Base-by-base conservation (phyloP, 2,113 vertebrate species). In the Myrmecobius fasciatus region DNA sequence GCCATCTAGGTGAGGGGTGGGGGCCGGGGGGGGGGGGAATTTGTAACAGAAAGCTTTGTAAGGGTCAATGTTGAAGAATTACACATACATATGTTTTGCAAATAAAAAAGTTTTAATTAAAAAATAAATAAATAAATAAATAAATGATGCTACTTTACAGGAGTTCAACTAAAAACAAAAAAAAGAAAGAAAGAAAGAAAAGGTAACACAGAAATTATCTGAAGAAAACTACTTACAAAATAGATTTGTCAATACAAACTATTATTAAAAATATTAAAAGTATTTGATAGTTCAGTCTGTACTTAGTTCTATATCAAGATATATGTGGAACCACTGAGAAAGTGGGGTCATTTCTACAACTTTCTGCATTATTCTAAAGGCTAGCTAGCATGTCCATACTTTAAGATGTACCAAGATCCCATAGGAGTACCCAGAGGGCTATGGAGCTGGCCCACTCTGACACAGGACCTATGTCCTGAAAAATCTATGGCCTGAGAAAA, bases 321-420 rank as follows among this genome's bases (percentile, higher is more conserved):
- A 67, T 36, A 36, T 0, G 1, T 17, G 31, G 60, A 36, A 60
- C 54, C 54, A 60, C 26, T 67, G 36, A n/a, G 36, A n/a, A 75
- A 5, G 4, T 75, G 67, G 4, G 4, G 36, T 36, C 3, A n/a
- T 14, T 67, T 67, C 4, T 36, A 22, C 3, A 11, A 31, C 31
- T 67, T 67, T 56, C 54, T 89, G n/a, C 93, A 60, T 52, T 52
- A 17, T 20, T 43, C 7, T 49, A 26, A 24, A 14, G n/a, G 47
- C 36, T 17, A 43, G 14, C 67, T 83, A 43, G 17, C 6, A 43
- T 83, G n/a, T 14, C 36, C 60, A 75, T 75, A n/a, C 14, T 17
- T 75, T 36, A 83, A 24, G 17, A 83, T 83, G n/a, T 83, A 28
- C 51, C 43, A 92, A 56, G 28, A 92, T 96, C 89, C 94, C 25